Percentiles rank a stretch among this genome's conserved stretches.
These are phyloP conservation scores for Argyrosomus regius DNA, from an alignment of 2,797 vertebrate species.

Conservation along the genomic window DNA sequence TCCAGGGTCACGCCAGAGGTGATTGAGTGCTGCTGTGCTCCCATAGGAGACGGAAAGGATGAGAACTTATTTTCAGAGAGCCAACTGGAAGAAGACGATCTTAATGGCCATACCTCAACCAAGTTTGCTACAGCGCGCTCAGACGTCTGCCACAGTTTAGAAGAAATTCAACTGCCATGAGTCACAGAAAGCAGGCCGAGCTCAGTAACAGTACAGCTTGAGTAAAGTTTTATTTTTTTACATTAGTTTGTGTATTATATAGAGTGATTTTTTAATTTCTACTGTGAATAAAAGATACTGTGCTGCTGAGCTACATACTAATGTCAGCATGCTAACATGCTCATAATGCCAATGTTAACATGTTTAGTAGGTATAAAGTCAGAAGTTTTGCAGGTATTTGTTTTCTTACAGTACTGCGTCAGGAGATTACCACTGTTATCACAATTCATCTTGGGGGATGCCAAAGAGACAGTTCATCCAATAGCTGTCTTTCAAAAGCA, in stretches of 20 bases:
- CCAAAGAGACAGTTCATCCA: too few relatives aligned
- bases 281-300: not conserved
- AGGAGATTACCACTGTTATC: too few relatives aligned
- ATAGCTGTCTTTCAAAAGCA: too few relatives aligned
- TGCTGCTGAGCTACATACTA: too few relatives aligned
- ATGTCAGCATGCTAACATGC: too few relatives aligned
- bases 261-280: not conserved
- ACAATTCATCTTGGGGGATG: too few relatives aligned
- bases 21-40: constrained; percentile 70
- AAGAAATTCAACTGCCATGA: not conserved
- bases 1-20: constrained; percentile 75
- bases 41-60: constrained; percentile 56
- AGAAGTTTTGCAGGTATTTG: too few relatives aligned
- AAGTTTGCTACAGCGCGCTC: constrained; percentile 30
- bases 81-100: constrained; percentile 43
- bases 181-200: not conserved
- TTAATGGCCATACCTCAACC: constrained; percentile 46
- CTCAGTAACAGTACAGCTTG: not conserved
- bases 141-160: not conserved
- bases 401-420: too few relatives aligned
- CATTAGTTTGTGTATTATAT: not conserved
- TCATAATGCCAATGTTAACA: too few relatives aligned
- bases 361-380: too few relatives aligned
- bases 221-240: constrained; percentile 1
- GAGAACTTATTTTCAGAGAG: constrained; percentile 64